Percentiles rank a stretch among this genome's conserved stretches.
Evolutionary conservation across 1,140 invertebrate species (phyloP).

Genomic region (Drosophila nigromelanica): DNA sequence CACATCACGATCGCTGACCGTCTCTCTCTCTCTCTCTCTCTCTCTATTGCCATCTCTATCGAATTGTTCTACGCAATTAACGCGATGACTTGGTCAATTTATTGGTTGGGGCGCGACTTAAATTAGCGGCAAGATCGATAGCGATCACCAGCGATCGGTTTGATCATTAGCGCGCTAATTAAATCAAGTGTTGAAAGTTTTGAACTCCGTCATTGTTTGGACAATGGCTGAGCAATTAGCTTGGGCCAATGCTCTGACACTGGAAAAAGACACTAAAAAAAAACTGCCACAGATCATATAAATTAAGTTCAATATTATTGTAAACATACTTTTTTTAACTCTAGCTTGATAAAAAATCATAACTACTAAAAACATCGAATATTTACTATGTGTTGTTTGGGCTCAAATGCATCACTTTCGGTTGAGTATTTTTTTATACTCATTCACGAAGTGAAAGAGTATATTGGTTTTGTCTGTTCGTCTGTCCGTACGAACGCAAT

Average conservation of each 20-base stretch:
- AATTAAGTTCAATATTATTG: no score
- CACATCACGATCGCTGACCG: constrained; percentile 16
- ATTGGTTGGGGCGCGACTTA: constrained; percentile 27
- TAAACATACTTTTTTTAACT: no score
- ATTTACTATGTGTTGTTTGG: no score
- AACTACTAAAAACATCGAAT: no score
- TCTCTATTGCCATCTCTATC: constrained; percentile 7
- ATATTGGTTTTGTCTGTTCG: no score
- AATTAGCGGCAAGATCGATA: constrained; percentile 56
- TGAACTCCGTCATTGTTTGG: constrained; percentile 71
- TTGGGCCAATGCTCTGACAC: constrained; percentile 27
- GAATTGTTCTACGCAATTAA: constrained; percentile 68
- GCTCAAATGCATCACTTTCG: no score
- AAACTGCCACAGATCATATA: no score
- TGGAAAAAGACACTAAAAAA: neutral
- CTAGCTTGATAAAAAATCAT: no score
- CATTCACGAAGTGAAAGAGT: no score
- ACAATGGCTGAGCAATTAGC: constrained; percentile 75
- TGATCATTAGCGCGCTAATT: constrained; percentile 76
- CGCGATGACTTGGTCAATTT: constrained; percentile 57
- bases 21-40: neutral
- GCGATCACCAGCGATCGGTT: constrained; percentile 21
- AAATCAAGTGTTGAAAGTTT: constrained; percentile 66
- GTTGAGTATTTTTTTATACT: no score
- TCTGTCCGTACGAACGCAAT: no score